A percentile compares a stretch with the other conserved stretches of the same genome.
These are phyloP conservation scores for Berghia stephanieae DNA, from an alignment of 1,140 invertebrate species.

Conservation along the genomic window DNA sequence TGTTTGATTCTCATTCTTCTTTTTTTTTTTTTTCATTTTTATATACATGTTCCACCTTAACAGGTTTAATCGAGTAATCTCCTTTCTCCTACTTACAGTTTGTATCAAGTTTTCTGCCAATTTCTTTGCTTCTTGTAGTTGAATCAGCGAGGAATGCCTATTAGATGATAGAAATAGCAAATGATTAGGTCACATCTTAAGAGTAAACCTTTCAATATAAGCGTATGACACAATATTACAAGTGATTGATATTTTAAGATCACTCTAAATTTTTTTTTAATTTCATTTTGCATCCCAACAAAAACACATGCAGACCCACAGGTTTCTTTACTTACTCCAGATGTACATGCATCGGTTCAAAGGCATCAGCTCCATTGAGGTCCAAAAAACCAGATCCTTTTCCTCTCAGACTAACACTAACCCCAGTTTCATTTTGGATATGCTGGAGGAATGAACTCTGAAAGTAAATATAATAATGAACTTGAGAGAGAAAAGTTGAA, in stretches of 20 bases:
- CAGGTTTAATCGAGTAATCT: no score
- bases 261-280: not conserved
- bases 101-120: conserved; percentile 81
- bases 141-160: conserved; percentile 76
- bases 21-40: no score
- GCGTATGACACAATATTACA: not conserved
- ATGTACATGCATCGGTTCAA: conserved; percentile 82
- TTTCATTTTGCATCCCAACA: not conserved
- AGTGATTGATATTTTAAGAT: conserved; percentile 3
- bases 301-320: not conserved
- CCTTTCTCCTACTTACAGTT: conserved; percentile 72
- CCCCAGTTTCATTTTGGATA: conserved; percentile 80
- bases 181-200: not conserved
- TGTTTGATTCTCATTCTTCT: no score
- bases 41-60: no score
- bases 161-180: conserved; percentile 44
- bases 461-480: no score
- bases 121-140: conserved; percentile 78
- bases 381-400: conserved; percentile 76
- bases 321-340: conserved; percentile 72
- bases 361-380: conserved; percentile 73
- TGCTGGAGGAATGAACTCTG: conserved; percentile 80
- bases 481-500: no score
- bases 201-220: not conserved
- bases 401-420: conserved; percentile 78